Conservation (phyloP, 2,113 vertebrate species). For the Hirundichthys speculiger region DNA sequence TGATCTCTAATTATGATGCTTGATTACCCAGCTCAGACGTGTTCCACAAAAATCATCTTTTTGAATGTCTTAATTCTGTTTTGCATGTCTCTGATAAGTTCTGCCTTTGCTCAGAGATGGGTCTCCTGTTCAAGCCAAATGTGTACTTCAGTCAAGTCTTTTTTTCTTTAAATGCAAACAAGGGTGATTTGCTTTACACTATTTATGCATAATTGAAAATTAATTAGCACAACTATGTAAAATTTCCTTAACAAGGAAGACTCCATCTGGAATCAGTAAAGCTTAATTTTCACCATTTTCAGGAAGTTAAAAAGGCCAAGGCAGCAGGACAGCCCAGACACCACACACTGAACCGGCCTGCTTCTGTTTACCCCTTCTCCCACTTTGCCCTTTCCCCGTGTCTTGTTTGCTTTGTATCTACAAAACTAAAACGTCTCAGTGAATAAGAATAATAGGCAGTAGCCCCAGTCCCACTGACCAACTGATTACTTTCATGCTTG, state of each 20-base stretch:
- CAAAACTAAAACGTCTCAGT: conserved; percentile 44
- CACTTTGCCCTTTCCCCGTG: conserved; percentile 29
- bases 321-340: conserved; percentile 13
- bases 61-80: too few relatives aligned
- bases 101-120: conserved; percentile 1
- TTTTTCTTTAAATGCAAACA: conserved; percentile 24
- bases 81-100: conserved; percentile 20
- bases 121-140: conserved; percentile 32
- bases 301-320: not conserved
- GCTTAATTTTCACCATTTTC: too few relatives aligned
- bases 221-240: too few relatives aligned
- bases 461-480: conserved; percentile 47
- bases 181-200: conserved; percentile 11
- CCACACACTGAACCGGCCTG: not conserved
- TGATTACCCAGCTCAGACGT: not conserved
- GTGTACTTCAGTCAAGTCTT: conserved; percentile 40
- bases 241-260: too few relatives aligned
- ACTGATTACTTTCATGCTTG: conserved; percentile 63
- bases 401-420: conserved; percentile 49
- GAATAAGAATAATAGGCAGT: conserved; percentile 52
- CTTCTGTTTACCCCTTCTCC: conserved; percentile 4
- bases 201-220: not conserved
- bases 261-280: too few relatives aligned
- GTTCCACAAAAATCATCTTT: too few relatives aligned
- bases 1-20: not conserved